phyloP scores from a whole-genome alignment of 2,797 vertebrate species.

The Hypotaenidia philippensis region DNA sequence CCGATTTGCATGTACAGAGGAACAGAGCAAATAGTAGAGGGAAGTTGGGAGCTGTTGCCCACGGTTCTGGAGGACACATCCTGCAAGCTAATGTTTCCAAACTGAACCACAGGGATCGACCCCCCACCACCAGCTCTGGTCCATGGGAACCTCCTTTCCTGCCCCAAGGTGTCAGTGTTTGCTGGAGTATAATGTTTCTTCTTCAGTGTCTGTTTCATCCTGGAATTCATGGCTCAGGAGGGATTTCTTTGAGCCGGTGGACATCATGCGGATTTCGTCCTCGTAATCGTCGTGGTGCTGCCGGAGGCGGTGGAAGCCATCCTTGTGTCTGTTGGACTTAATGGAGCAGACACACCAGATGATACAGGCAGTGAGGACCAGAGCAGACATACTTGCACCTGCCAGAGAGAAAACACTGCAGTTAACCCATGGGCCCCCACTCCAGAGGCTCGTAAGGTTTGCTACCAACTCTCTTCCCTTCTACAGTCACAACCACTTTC shows the following conservation, averaged over 20 bases:
- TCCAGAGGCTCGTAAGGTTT: not conserved
- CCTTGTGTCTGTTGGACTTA: slow-evolving; percentile 95
- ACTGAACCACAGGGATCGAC: slow-evolving; percentile 31
- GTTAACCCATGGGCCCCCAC: not conserved
- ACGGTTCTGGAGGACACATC: slow-evolving; percentile 60
- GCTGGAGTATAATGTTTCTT: slow-evolving; percentile 96
- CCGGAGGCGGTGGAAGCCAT: slow-evolving; percentile 95
- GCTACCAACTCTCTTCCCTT: not conserved
- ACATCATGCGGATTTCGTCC: slow-evolving; percentile 94
- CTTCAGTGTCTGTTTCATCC: slow-evolving; percentile 98
- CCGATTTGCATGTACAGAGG: slow-evolving; percentile 11
- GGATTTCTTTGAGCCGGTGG: slow-evolving; percentile 96
- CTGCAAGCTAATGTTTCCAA: slow-evolving; percentile 63
- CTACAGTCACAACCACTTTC: not conserved
- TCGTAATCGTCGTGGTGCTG: slow-evolving; percentile 96
- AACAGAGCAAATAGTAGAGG: slow-evolving; percentile 40
- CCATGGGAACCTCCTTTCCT: slow-evolving; percentile 52
- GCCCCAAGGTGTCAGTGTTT: slow-evolving; percentile 87
- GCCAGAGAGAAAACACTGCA: not conserved
- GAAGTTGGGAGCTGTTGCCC: slow-evolving; percentile 60
- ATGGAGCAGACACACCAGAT: slow-evolving; percentile 97
- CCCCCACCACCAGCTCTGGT: not conserved
- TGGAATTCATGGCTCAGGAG: slow-evolving; percentile 96
- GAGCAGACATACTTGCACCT: slow-evolving; percentile 96
- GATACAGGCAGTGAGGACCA: slow-evolving; percentile 94